Conservation (phyloP, 2,888 invertebrate genomes). For the Choreutis nemorana region DNA sequence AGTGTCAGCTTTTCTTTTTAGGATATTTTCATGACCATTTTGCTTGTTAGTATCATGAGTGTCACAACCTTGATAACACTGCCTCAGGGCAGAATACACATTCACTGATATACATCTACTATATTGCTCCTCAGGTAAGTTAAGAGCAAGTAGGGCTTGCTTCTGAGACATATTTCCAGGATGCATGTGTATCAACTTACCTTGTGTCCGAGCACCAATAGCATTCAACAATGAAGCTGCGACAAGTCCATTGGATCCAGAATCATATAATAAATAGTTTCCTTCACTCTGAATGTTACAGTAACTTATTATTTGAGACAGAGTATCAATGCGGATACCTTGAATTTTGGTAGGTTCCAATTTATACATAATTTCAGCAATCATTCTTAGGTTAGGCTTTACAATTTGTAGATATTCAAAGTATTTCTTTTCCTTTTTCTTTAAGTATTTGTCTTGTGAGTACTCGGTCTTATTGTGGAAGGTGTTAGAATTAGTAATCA, state of each 20-base stretch:
- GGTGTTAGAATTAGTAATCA: conserved; percentile 91
- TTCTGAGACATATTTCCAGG: conserved; percentile 83
- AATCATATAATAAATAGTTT: conserved; percentile 85
- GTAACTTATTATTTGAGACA: conserved; percentile 87
- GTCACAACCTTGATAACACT: conserved; percentile 70
- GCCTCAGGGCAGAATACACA: conserved; percentile 76
- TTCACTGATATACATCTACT: conserved; percentile 78
- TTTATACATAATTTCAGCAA: conserved; percentile 85
- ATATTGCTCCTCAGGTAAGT: conserved; percentile 75
- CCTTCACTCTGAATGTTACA: conserved; percentile 83
- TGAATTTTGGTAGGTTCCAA: conserved; percentile 79
- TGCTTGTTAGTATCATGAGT: conserved; percentile 20
- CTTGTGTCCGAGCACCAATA: conserved; percentile 71
- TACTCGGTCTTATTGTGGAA: conserved; percentile 91
- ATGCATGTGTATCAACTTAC: conserved; percentile 77
- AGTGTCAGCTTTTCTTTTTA: conserved; percentile 33
- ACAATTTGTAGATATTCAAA: conserved; percentile 82
- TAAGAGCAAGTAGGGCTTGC: conserved; percentile 80
- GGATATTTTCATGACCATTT: conserved; percentile 19
- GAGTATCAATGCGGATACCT: conserved; percentile 83
- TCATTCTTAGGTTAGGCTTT: conserved; percentile 80
- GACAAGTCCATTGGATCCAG: conserved; percentile 85
- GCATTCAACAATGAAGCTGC: conserved; percentile 84
- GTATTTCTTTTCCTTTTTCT: conserved; percentile 95
- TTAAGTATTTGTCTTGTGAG: conserved; percentile 92